Conservation (phyloP, 2,888 invertebrate species). For the Physocephala rufipes region DNA sequence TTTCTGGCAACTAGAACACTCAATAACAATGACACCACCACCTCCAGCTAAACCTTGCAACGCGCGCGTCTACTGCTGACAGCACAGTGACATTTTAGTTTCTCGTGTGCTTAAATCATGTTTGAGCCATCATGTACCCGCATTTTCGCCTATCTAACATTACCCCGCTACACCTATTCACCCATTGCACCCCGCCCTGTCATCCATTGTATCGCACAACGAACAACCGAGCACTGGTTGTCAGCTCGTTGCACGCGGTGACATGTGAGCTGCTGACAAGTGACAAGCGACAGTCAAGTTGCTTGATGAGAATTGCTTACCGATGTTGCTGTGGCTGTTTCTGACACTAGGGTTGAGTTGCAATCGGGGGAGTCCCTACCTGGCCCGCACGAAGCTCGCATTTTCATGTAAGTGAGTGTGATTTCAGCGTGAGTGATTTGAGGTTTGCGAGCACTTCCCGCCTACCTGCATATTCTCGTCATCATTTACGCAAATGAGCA, state of each 20-base stretch:
- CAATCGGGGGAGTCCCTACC: not conserved
- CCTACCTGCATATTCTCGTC: not conserved
- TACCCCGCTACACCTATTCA: slow-evolving; percentile 6
- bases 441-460: not conserved
- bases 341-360: not conserved
- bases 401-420: slow-evolving; percentile 1
- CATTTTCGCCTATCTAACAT: slow-evolving; percentile 16
- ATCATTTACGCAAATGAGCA: slow-evolving; percentile 25
- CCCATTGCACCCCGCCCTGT: not conserved
- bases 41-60: slow-evolving; percentile 39
- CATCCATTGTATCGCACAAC: slow-evolving; percentile 22
- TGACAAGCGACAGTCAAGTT: slow-evolving; percentile 64
- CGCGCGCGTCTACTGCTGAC: slow-evolving; percentile 57
- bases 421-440: not conserved
- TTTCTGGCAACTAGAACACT: slow-evolving; percentile 36
- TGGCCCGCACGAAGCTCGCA: not conserved
- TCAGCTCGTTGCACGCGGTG: slow-evolving; percentile 62
- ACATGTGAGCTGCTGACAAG: slow-evolving; percentile 64
- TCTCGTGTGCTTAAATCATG: slow-evolving; percentile 65
- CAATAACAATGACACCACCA: slow-evolving; percentile 17
- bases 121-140: slow-evolving; percentile 49
- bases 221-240: slow-evolving; percentile 47
- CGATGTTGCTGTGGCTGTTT: slow-evolving; percentile 3
- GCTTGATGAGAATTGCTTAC: slow-evolving; percentile 53
- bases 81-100: slow-evolving; percentile 64